phyloP scores from a whole-genome alignment of 1,140 invertebrate genomes.

The Akabosia matsudoensis region DNA sequence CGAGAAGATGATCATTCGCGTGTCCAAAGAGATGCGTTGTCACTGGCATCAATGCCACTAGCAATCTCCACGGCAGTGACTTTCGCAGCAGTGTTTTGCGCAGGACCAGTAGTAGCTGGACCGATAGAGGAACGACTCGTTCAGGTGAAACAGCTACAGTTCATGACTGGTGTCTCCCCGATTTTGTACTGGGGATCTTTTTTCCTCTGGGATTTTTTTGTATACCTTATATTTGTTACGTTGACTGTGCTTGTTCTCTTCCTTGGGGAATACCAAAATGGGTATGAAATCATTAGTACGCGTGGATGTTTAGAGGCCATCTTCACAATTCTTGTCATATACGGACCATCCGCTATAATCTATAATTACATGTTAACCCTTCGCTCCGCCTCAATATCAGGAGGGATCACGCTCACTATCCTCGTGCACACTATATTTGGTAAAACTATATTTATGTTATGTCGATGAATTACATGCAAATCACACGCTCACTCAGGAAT shows the following conservation, averaged over 20 bases:
- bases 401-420: slow-evolving; percentile 41
- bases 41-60: too few relatives aligned
- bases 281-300: slow-evolving; percentile 32
- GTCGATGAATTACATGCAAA: too few relatives aligned
- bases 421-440: slow-evolving; percentile 39
- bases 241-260: slow-evolving; percentile 36
- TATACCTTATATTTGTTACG: slow-evolving; percentile 26
- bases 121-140: too few relatives aligned
- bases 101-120: too few relatives aligned
- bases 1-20: too few relatives aligned
- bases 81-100: too few relatives aligned
- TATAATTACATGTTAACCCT: slow-evolving; percentile 41
- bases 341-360: slow-evolving; percentile 39
- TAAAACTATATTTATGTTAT: too few relatives aligned
- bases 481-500: too few relatives aligned
- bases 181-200: slow-evolving; percentile 63
- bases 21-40: too few relatives aligned
- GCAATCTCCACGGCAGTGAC: too few relatives aligned
- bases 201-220: slow-evolving; percentile 45
- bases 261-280: slow-evolving; percentile 39
- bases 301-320: slow-evolving; percentile 33
- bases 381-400: slow-evolving; percentile 28
- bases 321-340: slow-evolving; percentile 10
- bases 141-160: slow-evolving; percentile 65
- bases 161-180: slow-evolving; percentile 72